phyloP scores from a whole-genome alignment of 1,140 invertebrate genomes.

The Scaptomyza hsui region DNA sequence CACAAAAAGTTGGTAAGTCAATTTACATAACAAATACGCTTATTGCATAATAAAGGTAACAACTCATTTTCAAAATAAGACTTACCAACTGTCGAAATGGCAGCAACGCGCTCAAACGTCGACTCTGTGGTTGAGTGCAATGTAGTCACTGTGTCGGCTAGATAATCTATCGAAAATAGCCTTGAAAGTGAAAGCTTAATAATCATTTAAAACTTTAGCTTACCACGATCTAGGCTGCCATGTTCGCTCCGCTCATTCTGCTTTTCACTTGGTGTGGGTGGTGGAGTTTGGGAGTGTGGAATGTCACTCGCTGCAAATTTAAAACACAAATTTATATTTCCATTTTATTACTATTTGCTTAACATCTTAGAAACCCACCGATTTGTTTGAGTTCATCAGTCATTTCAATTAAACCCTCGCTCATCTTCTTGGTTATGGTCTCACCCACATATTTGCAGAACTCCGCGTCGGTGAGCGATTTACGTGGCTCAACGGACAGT shows the following conservation, averaged over 20 bases:
- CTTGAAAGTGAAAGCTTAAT: no score
- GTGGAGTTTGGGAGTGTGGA: constrained; percentile 81
- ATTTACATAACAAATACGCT: constrained; percentile 73
- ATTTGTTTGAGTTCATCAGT: constrained; percentile 74
- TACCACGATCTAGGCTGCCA: constrained; percentile 61
- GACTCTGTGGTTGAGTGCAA: constrained; percentile 79
- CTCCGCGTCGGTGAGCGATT: constrained; percentile 80
- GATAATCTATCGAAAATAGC: constrained; percentile 43
- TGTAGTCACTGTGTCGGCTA: constrained; percentile 72
- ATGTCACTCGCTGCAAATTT: constrained; percentile 72
- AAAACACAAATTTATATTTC: neutral
- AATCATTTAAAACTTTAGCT: neutral
- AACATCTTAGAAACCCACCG: constrained; percentile 37
- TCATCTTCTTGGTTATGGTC: constrained; percentile 83
- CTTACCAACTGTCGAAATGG: constrained; percentile 82
- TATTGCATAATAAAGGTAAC: constrained; percentile 64
- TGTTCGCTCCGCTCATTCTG: constrained; percentile 51
- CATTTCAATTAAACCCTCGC: constrained; percentile 79
- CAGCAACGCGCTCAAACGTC: constrained; percentile 76
- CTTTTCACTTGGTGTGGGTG: constrained; percentile 80
- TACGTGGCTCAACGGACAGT: constrained; percentile 69
- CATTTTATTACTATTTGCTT: neutral
- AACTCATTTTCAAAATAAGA: constrained; percentile 46
- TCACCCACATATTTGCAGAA: constrained; percentile 83
- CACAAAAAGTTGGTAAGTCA: constrained; percentile 62